Base-by-base conservation (phyloP, 2,797 vertebrate species). In the Gobio occitaniae region DNA sequence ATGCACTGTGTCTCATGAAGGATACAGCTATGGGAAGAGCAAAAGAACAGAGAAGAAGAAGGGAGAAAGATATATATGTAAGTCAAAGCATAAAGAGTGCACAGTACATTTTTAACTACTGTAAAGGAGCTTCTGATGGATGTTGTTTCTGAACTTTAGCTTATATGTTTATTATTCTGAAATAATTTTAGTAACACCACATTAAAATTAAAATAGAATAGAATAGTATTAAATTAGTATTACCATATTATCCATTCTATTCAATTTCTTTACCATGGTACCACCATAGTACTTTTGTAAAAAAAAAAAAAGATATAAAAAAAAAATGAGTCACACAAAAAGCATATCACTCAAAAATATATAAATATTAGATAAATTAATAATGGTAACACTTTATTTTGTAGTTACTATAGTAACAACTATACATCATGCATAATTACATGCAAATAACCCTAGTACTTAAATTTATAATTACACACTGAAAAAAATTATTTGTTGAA, bases 1-100 rank as follows among this genome's bases (percentile, higher is more conserved):
- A 99, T 19, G 98, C 97, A 79, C 98, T 99, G 96, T 97, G 97
- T 92, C 97, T 96, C 98, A 98, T 98, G 92, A 98, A 96, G 81
- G 98, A 99, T 93, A 99, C 97, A 91, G 97, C 98, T 99, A 94
- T 90, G 94, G 89, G 82, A 83, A 92, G 50, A 92, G 91, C 94
- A 78, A 91, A 78, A 21, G 84, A 88, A 94, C 91, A 95, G 91
- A 94, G 93, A 92, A 91, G 91, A 76, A 92, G 90, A 93, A 80
- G n/a, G 78, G 65, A 88, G 54, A 87, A 50, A 86, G 6, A 77
- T 32, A 84, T 41, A 87, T 65, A 86, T 54, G 54, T 56, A 71
- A 59, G 9, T 36, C 50, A 44, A 82, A 59, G n/a, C n/a, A 71
- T 56, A 47, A 29, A 61, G 41, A 59, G 12, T 17, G 12, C 52